Evolutionary conservation across 1,140 invertebrate genomes (phyloP).

Genomic region (Trachymyrmex cornetzi): DNA sequence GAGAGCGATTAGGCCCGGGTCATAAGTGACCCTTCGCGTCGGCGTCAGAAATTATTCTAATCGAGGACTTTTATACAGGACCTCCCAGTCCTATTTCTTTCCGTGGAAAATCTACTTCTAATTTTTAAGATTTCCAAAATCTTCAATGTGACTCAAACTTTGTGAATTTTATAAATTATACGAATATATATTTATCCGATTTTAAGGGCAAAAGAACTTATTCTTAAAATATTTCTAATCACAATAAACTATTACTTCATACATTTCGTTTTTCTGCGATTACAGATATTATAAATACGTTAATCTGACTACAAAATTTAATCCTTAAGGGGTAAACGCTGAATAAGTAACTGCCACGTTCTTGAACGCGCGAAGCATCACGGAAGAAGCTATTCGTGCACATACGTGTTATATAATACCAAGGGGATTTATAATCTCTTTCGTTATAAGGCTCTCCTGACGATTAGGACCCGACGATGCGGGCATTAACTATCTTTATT

Average conservation of each 20-base stretch:
- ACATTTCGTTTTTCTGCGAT: not conserved
- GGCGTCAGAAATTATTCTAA: slow-evolving; percentile 21
- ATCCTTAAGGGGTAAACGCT: not conserved
- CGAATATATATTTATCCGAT: not conserved
- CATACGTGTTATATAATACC: slow-evolving; percentile 34
- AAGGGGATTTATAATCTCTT: slow-evolving; percentile 32
- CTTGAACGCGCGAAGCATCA: slow-evolving; percentile 5
- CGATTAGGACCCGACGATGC: slow-evolving; percentile 29
- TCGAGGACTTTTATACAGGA: not conserved
- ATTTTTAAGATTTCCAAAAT: not conserved
- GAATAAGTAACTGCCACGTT: not conserved
- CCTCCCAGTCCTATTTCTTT: not conserved
- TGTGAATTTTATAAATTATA: not conserved
- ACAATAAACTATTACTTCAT: not conserved
- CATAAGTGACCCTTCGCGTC: slow-evolving; percentile 6
- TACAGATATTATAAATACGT: not conserved
- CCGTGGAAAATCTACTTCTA: not conserved
- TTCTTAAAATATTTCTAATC: not conserved
- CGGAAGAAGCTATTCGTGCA: slow-evolving; percentile 9
- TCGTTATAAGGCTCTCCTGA: slow-evolving; percentile 29
- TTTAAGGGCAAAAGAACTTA: not conserved
- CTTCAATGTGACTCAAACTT: not conserved
- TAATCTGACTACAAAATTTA: not conserved
- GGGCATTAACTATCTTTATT: slow-evolving; percentile 50
- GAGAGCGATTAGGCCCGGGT: slow-evolving; percentile 53